Conservation (phyloP, 2,888 invertebrate genomes). For the Agrilus cyanescens region DNA sequence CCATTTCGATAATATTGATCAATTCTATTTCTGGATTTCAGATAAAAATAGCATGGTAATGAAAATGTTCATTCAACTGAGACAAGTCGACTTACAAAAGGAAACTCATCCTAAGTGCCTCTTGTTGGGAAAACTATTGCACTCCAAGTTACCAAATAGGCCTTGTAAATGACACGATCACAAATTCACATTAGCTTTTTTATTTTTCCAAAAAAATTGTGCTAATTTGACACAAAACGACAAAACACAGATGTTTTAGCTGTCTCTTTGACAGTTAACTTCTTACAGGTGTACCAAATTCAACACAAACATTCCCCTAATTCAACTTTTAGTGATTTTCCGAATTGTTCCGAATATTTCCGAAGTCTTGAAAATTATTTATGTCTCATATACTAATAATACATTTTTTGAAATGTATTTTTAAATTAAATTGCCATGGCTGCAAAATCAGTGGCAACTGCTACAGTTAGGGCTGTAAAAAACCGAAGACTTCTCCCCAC, state of each 20-base stretch:
- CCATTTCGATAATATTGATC: constrained; percentile 4
- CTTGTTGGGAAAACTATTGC: too few species aligned
- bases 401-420: neutral
- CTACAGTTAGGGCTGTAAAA: constrained; percentile 80
- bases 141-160: too few species aligned
- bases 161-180: too few species aligned
- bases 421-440: constrained; percentile 44
- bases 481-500: constrained; percentile 67
- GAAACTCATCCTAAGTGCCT: constrained; percentile 44
- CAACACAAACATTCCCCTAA: neutral
- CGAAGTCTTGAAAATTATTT: neutral
- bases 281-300: too few species aligned
- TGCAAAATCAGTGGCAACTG: constrained; percentile 69
- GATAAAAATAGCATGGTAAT: constrained; percentile 19
- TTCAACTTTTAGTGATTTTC: neutral
- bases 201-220: too few species aligned
- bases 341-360: neutral
- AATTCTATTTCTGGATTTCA: neutral
- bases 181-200: too few species aligned
- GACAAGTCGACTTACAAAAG: constrained; percentile 45
- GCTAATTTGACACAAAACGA: too few species aligned
- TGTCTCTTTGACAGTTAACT: too few species aligned
- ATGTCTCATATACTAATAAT: constrained; percentile 21
- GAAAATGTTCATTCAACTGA: constrained; percentile 6
- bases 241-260: too few species aligned